Conservation (phyloP, 2,888 invertebrate genomes). For the Geotrupes spiniger region DNA sequence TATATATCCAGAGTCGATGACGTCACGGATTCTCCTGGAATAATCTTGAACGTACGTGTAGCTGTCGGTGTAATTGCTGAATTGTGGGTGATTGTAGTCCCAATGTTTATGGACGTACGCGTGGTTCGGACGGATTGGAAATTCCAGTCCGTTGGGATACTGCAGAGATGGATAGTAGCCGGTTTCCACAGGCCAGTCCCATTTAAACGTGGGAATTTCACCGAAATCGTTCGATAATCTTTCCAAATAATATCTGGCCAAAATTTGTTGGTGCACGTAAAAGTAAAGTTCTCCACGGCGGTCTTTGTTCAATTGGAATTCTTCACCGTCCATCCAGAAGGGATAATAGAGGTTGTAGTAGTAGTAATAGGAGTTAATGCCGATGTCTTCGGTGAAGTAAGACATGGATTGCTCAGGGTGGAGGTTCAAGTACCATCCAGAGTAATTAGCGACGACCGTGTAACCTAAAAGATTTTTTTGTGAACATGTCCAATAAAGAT, state of each 20-base stretch:
- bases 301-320: slow-evolving; percentile 36
- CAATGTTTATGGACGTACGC: slow-evolving; percentile 37
- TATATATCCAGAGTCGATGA: slow-evolving; percentile 59
- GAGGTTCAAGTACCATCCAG: slow-evolving; percentile 53
- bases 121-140: slow-evolving; percentile 56
- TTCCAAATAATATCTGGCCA: slow-evolving; percentile 69
- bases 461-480: too few species aligned
- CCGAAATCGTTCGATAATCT: slow-evolving; percentile 64
- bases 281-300: slow-evolving; percentile 61
- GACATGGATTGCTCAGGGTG: slow-evolving; percentile 58
- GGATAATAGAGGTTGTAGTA: slow-evolving; percentile 61
- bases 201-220: slow-evolving; percentile 58
- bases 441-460: slow-evolving; percentile 47
- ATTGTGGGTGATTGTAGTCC: slow-evolving; percentile 30
- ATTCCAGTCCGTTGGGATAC: slow-evolving; percentile 60
- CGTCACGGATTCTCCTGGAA: slow-evolving; percentile 58
- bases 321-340: slow-evolving; percentile 58
- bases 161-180: slow-evolving; percentile 61
- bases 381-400: slow-evolving; percentile 67
- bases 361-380: slow-evolving; percentile 62
- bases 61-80: slow-evolving; percentile 49
- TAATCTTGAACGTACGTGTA: slow-evolving; percentile 52
- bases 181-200: slow-evolving; percentile 51
- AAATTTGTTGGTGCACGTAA: slow-evolving; percentile 64
- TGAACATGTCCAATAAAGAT: background rate